Evolutionary conservation across 2,113 vertebrate genomes (phyloP).

Genomic region (human (Homo sapiens)): GRCh38 chr12:128955501-128956000

Average conservation of each 20-base stretch:
- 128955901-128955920: background rate
- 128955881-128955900: background rate
- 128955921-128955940: background rate
- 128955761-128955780: background rate
- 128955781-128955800: background rate
- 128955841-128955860: background rate
- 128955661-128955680: background rate
- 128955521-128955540: too few relatives aligned
- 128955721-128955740: background rate
- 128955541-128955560: background rate
- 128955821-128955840: background rate
- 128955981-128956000: too few relatives aligned
- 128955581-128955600: background rate
- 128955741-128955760: background rate
- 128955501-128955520: background rate
- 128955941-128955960: background rate
- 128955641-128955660: background rate
- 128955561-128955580: background rate
- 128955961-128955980: background rate
- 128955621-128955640: background rate
- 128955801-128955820: background rate
- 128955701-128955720: background rate
- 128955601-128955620: background rate
- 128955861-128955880: background rate
- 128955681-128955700: background rate